These are phyloP conservation scores for Phocoena phocoena DNA, from an alignment of 2,113 vertebrate genomes.

Conservation along the genomic window DNA sequence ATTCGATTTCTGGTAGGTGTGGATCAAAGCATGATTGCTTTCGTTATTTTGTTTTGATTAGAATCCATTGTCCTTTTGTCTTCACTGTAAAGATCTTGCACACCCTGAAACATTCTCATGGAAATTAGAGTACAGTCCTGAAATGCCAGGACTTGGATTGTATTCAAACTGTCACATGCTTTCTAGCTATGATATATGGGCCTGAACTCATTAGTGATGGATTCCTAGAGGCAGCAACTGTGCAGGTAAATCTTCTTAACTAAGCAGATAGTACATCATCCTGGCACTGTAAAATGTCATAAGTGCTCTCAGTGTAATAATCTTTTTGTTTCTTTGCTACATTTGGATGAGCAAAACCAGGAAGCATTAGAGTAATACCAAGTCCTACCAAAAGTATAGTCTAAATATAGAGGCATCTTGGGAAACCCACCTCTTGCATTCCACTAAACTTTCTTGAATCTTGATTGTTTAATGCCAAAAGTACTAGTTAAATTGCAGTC, in stretches of 20 bases:
- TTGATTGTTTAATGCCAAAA: background rate
- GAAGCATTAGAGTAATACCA: background rate
- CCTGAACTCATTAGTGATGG: slow-evolving; percentile 64
- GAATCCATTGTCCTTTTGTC: background rate
- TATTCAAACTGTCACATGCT: slow-evolving; percentile 64
- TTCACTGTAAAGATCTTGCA: background rate
- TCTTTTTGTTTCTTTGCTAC: slow-evolving; percentile 46
- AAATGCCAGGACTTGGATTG: slow-evolving; percentile 48
- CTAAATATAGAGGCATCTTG: background rate
- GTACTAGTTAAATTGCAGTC: background rate
- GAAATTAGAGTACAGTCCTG: background rate
- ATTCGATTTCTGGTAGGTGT: background rate
- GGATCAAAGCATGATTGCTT: background rate
- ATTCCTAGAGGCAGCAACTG: slow-evolving; percentile 22
- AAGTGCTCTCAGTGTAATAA: slow-evolving; percentile 3
- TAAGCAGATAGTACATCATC: slow-evolving; percentile 68
- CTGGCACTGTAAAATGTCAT: slow-evolving; percentile 59
- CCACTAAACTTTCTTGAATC: background rate
- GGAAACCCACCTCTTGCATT: background rate
- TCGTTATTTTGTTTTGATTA: background rate
- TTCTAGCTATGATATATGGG: slow-evolving; percentile 60
- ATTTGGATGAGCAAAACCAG: slow-evolving; percentile 34
- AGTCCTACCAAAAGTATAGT: background rate
- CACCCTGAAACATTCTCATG: background rate
- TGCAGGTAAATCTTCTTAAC: slow-evolving; percentile 70